Base-by-base conservation (phyloP, 2,113 vertebrate species). In the Hucho hucho region DNA sequence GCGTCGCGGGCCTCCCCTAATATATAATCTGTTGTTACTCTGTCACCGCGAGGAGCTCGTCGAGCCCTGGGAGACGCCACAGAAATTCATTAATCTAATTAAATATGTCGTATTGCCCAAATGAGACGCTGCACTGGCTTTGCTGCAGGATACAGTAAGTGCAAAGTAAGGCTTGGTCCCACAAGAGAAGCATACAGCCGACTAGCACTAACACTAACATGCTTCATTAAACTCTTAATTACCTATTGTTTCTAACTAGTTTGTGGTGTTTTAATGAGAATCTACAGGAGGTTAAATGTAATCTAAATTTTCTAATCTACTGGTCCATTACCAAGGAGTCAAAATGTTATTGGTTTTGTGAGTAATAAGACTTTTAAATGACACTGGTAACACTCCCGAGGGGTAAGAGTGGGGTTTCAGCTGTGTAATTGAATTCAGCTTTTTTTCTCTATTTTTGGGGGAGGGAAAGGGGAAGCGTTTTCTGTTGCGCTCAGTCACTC, bases 11-110 rank as follows among this genome's bases (percentile, higher is more conserved):
- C 94, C 92, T 92, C 75, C 83, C 91, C 94, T 90, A 95, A 96
- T 95, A 97, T 96, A 96, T 92, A 97, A 95, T 95, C 93, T 95
- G 95, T 96, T 96, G 94, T 96, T 96, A 94, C 93, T 92, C 95
- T 95, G 96, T 98, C 93, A 94, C 94, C 91, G 93, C 91, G 85
- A 96, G 95, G 95, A 95, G 96, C 95, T 92, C 94, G 88, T 93
- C 93, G 94, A 94, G 94, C 95, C 96, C 95, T 92, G 88, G 73
- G 96, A 97, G 96, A 97, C 94, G 85, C 85, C 92, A 93, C 95
- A 92, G 95, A 95, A 97, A 96, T 97, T 97, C 96, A 98, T 98
- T 98, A 98, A 98, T 98, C 96, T 98, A 98, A 98, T 99, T 98
- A 97, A 98, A 98, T 96, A 96, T 96, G 95, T 97, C 93, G 94